Conservation (phyloP, 2,113 vertebrate genomes). For the Psittacus erithacus region DNA sequence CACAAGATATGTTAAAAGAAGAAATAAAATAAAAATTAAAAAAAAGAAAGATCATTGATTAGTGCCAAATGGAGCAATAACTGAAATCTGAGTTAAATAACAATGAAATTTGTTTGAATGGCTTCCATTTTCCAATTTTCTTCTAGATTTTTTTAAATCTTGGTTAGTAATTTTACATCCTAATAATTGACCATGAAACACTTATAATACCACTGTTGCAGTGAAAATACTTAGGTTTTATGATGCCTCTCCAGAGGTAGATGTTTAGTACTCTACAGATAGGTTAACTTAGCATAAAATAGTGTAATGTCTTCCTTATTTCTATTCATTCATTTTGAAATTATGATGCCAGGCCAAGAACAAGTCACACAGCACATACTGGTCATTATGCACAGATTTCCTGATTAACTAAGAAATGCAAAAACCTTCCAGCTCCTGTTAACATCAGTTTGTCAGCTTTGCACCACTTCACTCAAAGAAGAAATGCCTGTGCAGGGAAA, state of each 20-base stretch:
- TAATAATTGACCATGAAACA: conserved; percentile 59
- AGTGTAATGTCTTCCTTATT: conserved; percentile 54
- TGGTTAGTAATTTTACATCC: conserved; percentile 55
- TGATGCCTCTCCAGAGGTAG: conserved; percentile 32
- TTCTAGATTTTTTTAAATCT: conserved; percentile 14
- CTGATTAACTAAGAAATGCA: not conserved
- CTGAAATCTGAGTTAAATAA: not conserved
- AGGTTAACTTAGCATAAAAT: conserved; percentile 71
- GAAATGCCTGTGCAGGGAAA: not conserved
- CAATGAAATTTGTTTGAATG: not conserved
- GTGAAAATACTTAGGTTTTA: conserved; percentile 61
- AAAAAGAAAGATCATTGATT: not conserved
- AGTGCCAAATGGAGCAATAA: not conserved
- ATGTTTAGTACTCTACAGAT: conserved; percentile 58
- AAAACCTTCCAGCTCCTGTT: not conserved
- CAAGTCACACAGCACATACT: not conserved
- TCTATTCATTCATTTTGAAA: conserved; percentile 64
- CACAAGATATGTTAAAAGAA: not conserved
- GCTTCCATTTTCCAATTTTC: conserved; percentile 34
- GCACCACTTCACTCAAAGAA: not conserved
- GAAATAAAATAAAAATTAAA: not conserved
- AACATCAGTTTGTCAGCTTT: not conserved
- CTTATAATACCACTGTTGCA: conserved; percentile 22
- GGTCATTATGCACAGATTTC: not conserved
- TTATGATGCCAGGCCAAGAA: conserved; percentile 15